phyloP scores from a whole-genome alignment of 2,113 vertebrate genomes.

The Atherinomorus stipes region DNA sequence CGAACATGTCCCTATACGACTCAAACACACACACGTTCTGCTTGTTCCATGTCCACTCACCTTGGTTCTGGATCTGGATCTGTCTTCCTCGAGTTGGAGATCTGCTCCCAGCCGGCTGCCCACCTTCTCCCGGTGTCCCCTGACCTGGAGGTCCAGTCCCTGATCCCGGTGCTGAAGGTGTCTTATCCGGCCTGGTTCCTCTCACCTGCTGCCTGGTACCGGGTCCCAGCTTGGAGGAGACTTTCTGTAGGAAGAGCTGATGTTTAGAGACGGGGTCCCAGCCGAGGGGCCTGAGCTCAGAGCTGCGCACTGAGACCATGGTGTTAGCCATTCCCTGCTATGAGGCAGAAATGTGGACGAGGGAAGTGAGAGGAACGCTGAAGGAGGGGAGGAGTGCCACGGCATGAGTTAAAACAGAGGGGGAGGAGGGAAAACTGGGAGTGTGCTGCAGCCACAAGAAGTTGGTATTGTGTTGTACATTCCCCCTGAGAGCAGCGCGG shows the following conservation, averaged over 20 bases:
- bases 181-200: slow-evolving; percentile 31
- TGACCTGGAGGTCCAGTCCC: slow-evolving; percentile 46
- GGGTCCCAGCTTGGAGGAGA: slow-evolving; percentile 77
- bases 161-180: slow-evolving; percentile 25
- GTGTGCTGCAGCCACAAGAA: slow-evolving; percentile 52
- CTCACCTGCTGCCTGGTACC: slow-evolving; percentile 39
- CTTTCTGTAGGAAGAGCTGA: slow-evolving; percentile 79
- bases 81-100: slow-evolving; percentile 27
- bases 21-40: not conserved
- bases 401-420: slow-evolving; percentile 5
- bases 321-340: slow-evolving; percentile 76
- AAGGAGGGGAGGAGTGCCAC: slow-evolving; percentile 27
- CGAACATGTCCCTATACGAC: too few relatives aligned
- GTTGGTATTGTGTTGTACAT: slow-evolving; percentile 64
- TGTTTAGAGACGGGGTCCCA: slow-evolving; percentile 79
- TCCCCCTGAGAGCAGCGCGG: slow-evolving; percentile 53
- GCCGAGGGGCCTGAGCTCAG: slow-evolving; percentile 69
- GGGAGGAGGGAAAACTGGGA: slow-evolving; percentile 43
- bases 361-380: slow-evolving; percentile 23
- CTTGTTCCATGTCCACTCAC: slow-evolving; percentile 60
- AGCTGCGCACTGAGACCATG: slow-evolving; percentile 75
- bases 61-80: slow-evolving; percentile 35
- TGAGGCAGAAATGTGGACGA: slow-evolving; percentile 55
- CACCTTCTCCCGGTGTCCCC: slow-evolving; percentile 18
- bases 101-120: not conserved